These are phyloP conservation scores for Ctena decussata DNA, from an alignment of 2,888 invertebrate species.

Conservation along the genomic window DNA sequence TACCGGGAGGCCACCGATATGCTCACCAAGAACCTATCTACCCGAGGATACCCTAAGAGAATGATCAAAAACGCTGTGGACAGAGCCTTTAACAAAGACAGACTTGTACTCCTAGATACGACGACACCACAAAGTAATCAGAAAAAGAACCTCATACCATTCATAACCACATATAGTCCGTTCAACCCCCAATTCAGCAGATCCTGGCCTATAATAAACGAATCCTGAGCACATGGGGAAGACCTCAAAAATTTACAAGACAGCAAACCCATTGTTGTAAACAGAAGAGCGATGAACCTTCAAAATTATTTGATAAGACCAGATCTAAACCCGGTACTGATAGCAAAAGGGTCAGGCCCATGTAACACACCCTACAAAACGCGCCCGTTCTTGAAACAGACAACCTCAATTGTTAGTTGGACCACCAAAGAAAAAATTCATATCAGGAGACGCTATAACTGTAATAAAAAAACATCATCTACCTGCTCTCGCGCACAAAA, in stretches of 20 bases:
- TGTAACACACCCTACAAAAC: neutral
- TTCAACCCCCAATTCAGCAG: neutral
- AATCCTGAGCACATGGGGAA: neutral
- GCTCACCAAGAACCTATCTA: neutral
- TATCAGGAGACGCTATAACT: neutral
- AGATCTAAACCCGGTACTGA: neutral
- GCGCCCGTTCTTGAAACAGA: neutral
- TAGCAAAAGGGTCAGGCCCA: neutral
- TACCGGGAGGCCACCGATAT: neutral
- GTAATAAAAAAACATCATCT: neutral
- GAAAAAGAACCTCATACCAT: neutral
- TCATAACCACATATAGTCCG: neutral
- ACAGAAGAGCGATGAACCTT: neutral
- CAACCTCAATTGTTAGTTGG: neutral
- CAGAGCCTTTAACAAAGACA: too few relatives aligned
- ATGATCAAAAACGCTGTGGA: too few relatives aligned
- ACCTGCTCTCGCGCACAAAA: neutral
- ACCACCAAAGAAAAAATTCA: neutral
- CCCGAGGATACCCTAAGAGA: neutral
- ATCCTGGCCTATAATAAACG: neutral
- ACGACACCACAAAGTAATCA: too few relatives aligned
- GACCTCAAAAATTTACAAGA: neutral
- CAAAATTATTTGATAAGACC: neutral
- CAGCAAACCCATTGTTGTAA: neutral
- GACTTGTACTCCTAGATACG: too few relatives aligned